Evolutionary conservation across 1,140 invertebrate species (phyloP).

Genomic region (Drosophila parvula): DNA sequence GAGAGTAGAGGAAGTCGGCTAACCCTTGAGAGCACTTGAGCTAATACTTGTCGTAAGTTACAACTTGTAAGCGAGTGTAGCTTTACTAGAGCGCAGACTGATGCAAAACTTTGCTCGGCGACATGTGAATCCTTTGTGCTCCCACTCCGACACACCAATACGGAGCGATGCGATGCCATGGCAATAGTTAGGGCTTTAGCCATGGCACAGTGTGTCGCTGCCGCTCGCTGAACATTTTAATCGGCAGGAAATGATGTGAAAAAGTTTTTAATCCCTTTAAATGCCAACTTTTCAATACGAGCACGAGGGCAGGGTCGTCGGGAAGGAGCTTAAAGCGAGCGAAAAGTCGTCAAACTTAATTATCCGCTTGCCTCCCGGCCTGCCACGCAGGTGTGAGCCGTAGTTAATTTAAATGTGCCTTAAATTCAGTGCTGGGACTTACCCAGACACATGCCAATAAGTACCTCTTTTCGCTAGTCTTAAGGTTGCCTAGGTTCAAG

Average conservation of each 20-base stretch:
- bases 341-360: constrained; percentile 63
- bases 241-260: constrained; percentile 67
- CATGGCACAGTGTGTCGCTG: constrained; percentile 31
- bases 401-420: constrained; percentile 44
- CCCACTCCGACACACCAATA: background rate
- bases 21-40: constrained; percentile 31
- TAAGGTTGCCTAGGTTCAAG: background rate
- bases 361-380: constrained; percentile 26
- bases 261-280: constrained; percentile 68
- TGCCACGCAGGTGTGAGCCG: constrained; percentile 26
- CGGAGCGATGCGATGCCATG: constrained; percentile 12
- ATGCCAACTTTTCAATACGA: constrained; percentile 58
- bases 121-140: constrained; percentile 54
- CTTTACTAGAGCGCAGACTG: constrained; percentile 31
- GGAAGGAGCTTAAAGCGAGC: constrained; percentile 45
- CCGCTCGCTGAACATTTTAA: constrained; percentile 54
- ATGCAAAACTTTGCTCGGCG: constrained; percentile 47
- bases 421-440: constrained; percentile 8
- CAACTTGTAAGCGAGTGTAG: constrained; percentile 36
- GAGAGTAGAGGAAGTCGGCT: background rate
- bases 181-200: constrained; percentile 49
- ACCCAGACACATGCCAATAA: background rate
- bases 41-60: constrained; percentile 36
- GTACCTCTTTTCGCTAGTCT: background rate
- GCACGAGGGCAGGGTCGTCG: constrained; percentile 9